These are phyloP conservation scores for Drosophila tropicalis DNA, from an alignment of 1,140 invertebrate genomes.

Conservation along the genomic window DNA sequence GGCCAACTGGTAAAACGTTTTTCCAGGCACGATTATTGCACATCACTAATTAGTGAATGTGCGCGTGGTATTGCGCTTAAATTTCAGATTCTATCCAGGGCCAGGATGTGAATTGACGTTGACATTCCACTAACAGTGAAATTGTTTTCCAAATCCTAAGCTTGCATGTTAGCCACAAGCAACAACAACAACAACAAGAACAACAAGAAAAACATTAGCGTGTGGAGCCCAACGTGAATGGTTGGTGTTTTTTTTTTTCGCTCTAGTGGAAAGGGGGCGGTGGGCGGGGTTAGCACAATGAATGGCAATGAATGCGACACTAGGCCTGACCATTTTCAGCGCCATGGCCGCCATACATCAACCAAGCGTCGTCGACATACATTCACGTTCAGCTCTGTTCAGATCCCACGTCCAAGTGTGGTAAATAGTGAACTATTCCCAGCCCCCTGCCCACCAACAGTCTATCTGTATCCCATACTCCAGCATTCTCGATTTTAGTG, in stretches of 20 bases:
- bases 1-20: too few relatives aligned
- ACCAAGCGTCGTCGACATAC: constrained; percentile 21
- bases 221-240: background rate
- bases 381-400: constrained; percentile 17
- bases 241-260: background rate
- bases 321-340: constrained; percentile 69
- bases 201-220: constrained; percentile 27
- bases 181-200: constrained; percentile 47
- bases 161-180: constrained; percentile 76
- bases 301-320: constrained; percentile 78
- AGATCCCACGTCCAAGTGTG: constrained; percentile 61
- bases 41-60: constrained; percentile 80
- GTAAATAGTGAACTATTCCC: constrained; percentile 70
- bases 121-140: constrained; percentile 79
- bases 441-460: background rate
- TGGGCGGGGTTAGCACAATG: constrained; percentile 36
- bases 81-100: constrained; percentile 57
- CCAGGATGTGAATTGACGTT: constrained; percentile 62
- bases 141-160: constrained; percentile 80
- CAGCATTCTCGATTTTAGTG: constrained; percentile 3
- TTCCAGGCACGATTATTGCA: constrained; percentile 70
- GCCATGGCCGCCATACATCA: constrained; percentile 69
- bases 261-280: background rate
- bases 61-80: constrained; percentile 61
- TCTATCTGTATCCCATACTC: background rate